Evolutionary conservation across 2,888 invertebrate species (phyloP).

Genomic region (Melolontha melolontha): DNA sequence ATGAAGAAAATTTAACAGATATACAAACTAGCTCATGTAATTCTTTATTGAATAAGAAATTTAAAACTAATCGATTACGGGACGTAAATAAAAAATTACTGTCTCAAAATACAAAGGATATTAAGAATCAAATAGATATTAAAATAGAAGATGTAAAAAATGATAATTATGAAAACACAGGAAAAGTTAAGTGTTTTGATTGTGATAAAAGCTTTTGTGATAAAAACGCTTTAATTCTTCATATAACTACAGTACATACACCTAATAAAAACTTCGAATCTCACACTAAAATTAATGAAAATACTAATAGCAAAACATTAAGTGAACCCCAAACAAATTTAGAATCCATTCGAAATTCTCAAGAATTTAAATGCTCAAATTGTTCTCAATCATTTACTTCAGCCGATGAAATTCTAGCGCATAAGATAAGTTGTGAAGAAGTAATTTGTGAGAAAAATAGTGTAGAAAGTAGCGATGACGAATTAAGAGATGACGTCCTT

Average conservation of each 20-base stretch:
- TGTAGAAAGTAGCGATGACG: slow-evolving; percentile 7
- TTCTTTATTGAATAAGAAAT: slow-evolving; percentile 25
- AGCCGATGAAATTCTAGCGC: slow-evolving; percentile 50
- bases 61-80: slow-evolving; percentile 30
- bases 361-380: slow-evolving; percentile 40
- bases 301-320: neutral
- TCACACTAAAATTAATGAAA: slow-evolving; percentile 32
- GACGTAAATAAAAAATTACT: slow-evolving; percentile 11
- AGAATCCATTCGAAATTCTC: slow-evolving; percentile 31
- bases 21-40: slow-evolving; percentile 12
- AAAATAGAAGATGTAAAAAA: slow-evolving; percentile 8
- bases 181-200: slow-evolving; percentile 49
- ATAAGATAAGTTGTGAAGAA: slow-evolving; percentile 48
- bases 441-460: slow-evolving; percentile 40
- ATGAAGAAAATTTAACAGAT: neutral
- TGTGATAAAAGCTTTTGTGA: slow-evolving; percentile 49
- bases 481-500: slow-evolving; percentile 9
- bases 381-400: slow-evolving; percentile 50
- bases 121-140: neutral
- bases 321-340: slow-evolving; percentile 28
- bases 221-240: slow-evolving; percentile 47
- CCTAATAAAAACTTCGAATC: slow-evolving; percentile 42
- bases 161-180: neutral
- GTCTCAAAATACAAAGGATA: slow-evolving; percentile 26
- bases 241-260: slow-evolving; percentile 48